These are phyloP conservation scores for Cephus pygmeus DNA, from an alignment of 2,888 invertebrate genomes.

Conservation along the genomic window DNA sequence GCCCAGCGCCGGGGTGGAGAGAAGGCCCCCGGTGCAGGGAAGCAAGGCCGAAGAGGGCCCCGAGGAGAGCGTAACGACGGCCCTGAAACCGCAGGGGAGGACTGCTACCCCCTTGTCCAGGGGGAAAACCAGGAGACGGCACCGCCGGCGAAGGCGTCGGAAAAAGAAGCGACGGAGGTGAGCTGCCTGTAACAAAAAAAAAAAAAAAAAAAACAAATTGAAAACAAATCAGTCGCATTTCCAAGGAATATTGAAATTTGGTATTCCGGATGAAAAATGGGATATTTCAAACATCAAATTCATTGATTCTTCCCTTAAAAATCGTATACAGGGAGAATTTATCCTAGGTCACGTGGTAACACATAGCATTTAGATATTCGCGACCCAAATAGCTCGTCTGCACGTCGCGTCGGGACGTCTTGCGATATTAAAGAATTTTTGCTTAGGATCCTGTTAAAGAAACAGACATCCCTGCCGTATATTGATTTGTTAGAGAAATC, in stretches of 20 bases:
- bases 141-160: slow-evolving; percentile 62
- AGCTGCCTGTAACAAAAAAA: slow-evolving; percentile 21
- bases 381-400: neutral
- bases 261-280: neutral
- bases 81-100: slow-evolving; percentile 57
- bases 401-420: neutral
- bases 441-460: neutral
- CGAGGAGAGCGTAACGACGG: slow-evolving; percentile 58
- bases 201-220: neutral
- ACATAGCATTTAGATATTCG: neutral
- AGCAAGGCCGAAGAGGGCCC: slow-evolving; percentile 36
- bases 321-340: neutral
- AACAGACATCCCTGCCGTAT: neutral
- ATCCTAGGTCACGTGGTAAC: neutral
- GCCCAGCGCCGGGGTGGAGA: slow-evolving; percentile 62
- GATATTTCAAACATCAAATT: neutral
- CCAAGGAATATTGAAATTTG: neutral
- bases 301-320: neutral
- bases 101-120: slow-evolving; percentile 56
- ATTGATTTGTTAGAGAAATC: neutral
- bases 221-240: neutral
- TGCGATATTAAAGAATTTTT: neutral
- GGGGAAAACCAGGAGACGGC: slow-evolving; percentile 57
- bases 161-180: slow-evolving; percentile 65
- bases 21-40: slow-evolving; percentile 65